Evolutionary conservation across 2,888 invertebrate genomes (phyloP), one percentile per base, ranked within the genome.

Genomic region (Mesochorus sp.): DNA sequence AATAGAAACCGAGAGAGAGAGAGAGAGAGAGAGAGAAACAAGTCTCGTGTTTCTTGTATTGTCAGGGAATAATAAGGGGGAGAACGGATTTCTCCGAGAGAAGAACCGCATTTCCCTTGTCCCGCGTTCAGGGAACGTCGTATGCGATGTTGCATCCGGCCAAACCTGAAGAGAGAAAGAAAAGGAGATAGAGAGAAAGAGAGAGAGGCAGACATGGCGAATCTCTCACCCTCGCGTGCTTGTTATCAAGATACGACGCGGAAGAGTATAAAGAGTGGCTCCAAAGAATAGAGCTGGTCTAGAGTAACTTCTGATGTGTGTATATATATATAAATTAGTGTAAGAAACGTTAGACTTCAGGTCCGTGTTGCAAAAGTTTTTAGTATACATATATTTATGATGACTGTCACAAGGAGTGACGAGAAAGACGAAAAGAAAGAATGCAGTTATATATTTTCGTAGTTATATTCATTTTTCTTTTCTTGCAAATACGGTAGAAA

Each of bases 41-140:
- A 21, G 73, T 78, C 64, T 78, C 77, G 62, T 78, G 77, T 78
- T 78, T 78, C 77, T 73, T 21, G 67, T 70, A 78, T 73, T 73
- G 73, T 78, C 71, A 44, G 24, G 51, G 53, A 47, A 67, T 67
- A 76, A 66, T 62, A 39, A 61, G 61, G 26, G 14, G 14, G 49
- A 28, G 64, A 42, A 17, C 42, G 42, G 12, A 8, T 37, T 42
- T 42, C 42, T 42, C 5, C 19, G 61, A 28, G 44, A n/a, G 34
- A 55, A 17, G 19, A 34, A 31, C 12, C 8, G 37, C 37, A 21
- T 12, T 34, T 17, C 19, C 21, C 17, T 34, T 21, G 34, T 21
- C 24, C 14, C 59, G 59, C 31, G 59, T 42, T 39, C 39, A 31
- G 59, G 24, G 59, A 26, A 17, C 17, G 53, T 12, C 28, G 14